phyloP scores from a whole-genome alignment of 2,888 invertebrate species.

The Drosophila acutilabella region DNA sequence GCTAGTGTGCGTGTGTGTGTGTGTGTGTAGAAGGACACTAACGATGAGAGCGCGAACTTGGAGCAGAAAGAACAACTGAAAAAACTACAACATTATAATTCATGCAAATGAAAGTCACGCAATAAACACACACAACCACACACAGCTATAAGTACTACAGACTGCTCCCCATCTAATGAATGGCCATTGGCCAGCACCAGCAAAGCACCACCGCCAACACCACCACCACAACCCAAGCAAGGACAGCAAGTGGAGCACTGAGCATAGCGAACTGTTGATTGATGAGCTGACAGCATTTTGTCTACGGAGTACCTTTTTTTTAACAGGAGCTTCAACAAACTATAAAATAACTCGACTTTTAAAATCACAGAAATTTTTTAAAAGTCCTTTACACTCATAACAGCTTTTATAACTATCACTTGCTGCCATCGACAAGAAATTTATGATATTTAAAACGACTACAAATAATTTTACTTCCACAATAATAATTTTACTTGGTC shows the following conservation, averaged over 20 bases:
- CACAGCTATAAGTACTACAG: background rate
- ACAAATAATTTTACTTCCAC: too few relatives aligned
- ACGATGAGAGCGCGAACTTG: conserved; percentile 47
- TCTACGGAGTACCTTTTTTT: background rate
- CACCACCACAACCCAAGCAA: background rate
- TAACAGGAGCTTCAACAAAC: too few relatives aligned
- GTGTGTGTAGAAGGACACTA: conserved; percentile 61
- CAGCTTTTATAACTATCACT: too few relatives aligned
- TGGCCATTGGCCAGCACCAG: conserved; percentile 28
- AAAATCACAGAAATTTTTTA: too few relatives aligned
- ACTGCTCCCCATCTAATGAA: conserved; percentile 41
- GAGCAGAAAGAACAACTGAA: conserved; percentile 15
- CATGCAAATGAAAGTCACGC: conserved; percentile 83
- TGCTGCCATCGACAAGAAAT: too few relatives aligned
- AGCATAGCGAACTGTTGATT: conserved; percentile 45
- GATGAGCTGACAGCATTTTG: background rate
- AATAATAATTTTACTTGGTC: too few relatives aligned
- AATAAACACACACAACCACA: conserved; percentile 38
- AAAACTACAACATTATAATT: conserved; percentile 70
- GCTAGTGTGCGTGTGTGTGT: conserved; percentile 23
- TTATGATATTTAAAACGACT: too few relatives aligned
- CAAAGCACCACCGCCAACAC: background rate
- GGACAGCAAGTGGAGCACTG: background rate
- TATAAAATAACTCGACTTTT: too few relatives aligned
- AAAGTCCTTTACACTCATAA: too few relatives aligned